Conservation (phyloP, 2,113 vertebrate species). For the Dromiciops gliroides region DNA sequence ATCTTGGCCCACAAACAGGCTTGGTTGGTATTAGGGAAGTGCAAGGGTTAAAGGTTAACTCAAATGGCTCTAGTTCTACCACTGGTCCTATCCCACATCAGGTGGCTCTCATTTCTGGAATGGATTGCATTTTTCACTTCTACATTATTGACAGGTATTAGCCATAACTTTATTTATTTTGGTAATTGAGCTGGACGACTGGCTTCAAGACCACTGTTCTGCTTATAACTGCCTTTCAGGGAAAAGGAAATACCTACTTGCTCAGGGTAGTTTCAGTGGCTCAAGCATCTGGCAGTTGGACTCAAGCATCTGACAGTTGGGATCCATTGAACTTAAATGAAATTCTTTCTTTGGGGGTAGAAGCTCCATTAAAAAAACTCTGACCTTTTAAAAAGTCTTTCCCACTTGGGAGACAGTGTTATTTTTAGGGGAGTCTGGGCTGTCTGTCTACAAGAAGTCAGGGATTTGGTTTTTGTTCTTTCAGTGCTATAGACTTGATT, state of each 20-base stretch:
- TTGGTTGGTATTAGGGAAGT: not conserved
- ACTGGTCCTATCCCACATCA: not conserved
- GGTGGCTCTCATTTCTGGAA: not conserved
- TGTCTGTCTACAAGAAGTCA: not conserved
- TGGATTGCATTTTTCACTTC: not conserved
- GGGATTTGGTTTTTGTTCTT: conserved; percentile 14
- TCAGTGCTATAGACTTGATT: not conserved
- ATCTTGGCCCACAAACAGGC: not conserved
- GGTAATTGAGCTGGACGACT: conserved; percentile 66
- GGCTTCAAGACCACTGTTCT: conserved; percentile 65
- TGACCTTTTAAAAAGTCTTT: conserved; percentile 1
- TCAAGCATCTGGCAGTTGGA: not conserved
- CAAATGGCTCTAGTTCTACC: not conserved
- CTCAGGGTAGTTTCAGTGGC: conserved; percentile 51
- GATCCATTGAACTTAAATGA: not conserved
- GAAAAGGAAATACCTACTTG: conserved; percentile 28
- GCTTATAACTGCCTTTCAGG: conserved; percentile 47
- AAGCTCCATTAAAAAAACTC: not conserved
- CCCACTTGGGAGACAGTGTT: not conserved
- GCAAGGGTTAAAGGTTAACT: not conserved
- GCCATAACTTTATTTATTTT: conserved; percentile 63
- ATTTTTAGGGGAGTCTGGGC: conserved; percentile 4
- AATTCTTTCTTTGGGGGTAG: not conserved
- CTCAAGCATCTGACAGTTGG: not conserved
- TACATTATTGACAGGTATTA: conserved; percentile 56